Percentiles rank a stretch among this genome's conserved stretches.
Evolutionary conservation across 2,113 vertebrate species (phyloP).

Genomic region (Crocuta crocuta): DNA sequence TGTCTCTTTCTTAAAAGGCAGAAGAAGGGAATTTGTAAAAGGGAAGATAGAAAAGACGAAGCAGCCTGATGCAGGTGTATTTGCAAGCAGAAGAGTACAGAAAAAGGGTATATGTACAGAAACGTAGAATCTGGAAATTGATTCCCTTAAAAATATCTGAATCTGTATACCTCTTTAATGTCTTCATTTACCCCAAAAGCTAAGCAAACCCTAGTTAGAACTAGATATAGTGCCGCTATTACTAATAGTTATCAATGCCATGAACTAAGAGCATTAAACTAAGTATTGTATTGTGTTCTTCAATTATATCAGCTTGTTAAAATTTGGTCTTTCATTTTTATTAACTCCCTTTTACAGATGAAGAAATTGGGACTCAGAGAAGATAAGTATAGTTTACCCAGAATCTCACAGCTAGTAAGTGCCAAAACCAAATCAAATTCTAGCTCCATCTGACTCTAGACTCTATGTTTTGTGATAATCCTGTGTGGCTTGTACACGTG

Average conservation of each 20-base stretch:
- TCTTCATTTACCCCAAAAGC: background rate
- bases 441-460: background rate
- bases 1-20: background rate
- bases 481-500: background rate
- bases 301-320: slow-evolving; percentile 35
- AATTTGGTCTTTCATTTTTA: background rate
- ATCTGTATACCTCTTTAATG: background rate
- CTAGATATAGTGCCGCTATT: slow-evolving; percentile 11
- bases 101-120: background rate
- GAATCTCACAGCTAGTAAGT: background rate
- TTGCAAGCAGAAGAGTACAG: background rate
- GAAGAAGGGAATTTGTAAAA: background rate
- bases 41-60: background rate
- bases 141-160: background rate
- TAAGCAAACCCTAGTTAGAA: background rate
- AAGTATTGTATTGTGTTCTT: background rate
- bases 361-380: slow-evolving; percentile 21
- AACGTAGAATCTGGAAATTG: background rate
- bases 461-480: background rate
- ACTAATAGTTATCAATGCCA: background rate
- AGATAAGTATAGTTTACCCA: background rate
- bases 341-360: slow-evolving; percentile 33
- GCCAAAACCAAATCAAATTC: background rate
- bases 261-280: background rate
- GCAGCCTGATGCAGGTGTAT: background rate